Base-by-base conservation (phyloP, 30 jellyfish, hydroid and myxozoan species). In the Pelagia noctiluca region DNA sequence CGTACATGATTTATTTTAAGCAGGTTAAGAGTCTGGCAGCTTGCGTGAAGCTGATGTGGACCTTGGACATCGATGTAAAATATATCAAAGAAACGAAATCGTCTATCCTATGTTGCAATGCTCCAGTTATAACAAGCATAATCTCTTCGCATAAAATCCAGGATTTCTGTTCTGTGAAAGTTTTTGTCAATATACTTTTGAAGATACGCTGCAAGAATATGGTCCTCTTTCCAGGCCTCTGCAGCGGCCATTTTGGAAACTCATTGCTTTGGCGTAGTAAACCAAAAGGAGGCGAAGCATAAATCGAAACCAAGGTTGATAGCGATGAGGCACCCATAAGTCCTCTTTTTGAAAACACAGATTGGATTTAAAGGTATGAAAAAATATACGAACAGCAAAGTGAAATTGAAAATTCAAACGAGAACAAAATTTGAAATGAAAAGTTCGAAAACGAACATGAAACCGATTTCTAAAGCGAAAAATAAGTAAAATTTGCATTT, bases 1-100 rank as follows among this genome's bases (percentile, higher is more conserved):
- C n/a, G n/a, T n/a, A n/a, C n/a, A n/a, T n/a, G n/a, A n/a, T n/a
- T n/a, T n/a, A n/a, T n/a, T n/a, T n/a, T n/a, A n/a, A n/a, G n/a
- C n/a, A n/a, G n/a, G n/a, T n/a, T n/a, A n/a, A n/a, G n/a, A n/a
- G n/a, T n/a, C n/a, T n/a, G n/a, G n/a, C n/a, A n/a, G n/a, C n/a
- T n/a, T n/a, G n/a, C n/a, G n/a, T n/a, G n/a, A n/a, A n/a, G n/a
- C n/a, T n/a, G n/a, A n/a, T n/a, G n/a, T n/a, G n/a, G n/a, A n/a
- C n/a, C n/a, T n/a, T n/a, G n/a, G n/a, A 62, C 18, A 32, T 78
- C 78, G 36, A 78, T 50, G 88, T 78, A 78, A 13, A 29, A 42
- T 42, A 42, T 42, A 16, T 42, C 57, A 42, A 42, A 42, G 16
- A 42, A 42, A 16, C 57, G 57, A 42, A 42, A 16, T 5, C 57